Base-by-base conservation (phyloP, 2,113 vertebrate species). In the Nansenia antarctica region DNA sequence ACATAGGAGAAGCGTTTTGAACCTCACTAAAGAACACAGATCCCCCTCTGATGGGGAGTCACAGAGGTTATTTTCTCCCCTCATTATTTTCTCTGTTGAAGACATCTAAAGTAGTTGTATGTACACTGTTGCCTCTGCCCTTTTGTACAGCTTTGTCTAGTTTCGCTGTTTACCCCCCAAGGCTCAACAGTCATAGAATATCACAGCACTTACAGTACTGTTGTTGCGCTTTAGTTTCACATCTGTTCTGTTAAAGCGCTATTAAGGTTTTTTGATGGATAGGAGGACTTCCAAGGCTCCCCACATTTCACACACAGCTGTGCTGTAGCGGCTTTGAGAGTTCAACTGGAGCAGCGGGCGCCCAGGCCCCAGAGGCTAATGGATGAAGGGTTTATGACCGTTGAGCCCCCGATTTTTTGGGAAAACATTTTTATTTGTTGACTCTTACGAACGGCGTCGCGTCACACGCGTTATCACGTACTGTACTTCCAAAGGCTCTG, bases 41-140 rank as follows among this genome's bases (percentile, higher is more conserved):
- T 61, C 39, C 72, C 70, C 24, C 26, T 62, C 27, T 71, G 62
- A 3, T 42, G 29, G 58, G 72, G 76, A n/a, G n/a, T n/a, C n/a
- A 67, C 64, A 81, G 53, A 79, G 76, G 73, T 86, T 80, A 80
- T 83, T 83, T 77, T 74, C 77, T n/a, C 74, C 72, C 65, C 70
- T 86, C 70, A 80, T 84, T 84, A 85, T 78, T 81, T n/a, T 74
- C 53, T 58, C 75, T 74, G 27, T 80, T 80, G 60, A 82, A 76
- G 67, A 47, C 65, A 47, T 61, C 55, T 15, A 52, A n/a, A 37
- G 35, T 18, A 55, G 26, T 55, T 52, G 59, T 67, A 69, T 47
- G 42, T 6, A 30, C 18, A 14, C n/a, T 58, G 14, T 18, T 31
- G 72, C 35, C 53, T 74, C 24, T 81, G 65, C 7, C n/a, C n/a